phyloP scores from a whole-genome alignment of 2,113 vertebrate species.

The Upupa epops region DNA sequence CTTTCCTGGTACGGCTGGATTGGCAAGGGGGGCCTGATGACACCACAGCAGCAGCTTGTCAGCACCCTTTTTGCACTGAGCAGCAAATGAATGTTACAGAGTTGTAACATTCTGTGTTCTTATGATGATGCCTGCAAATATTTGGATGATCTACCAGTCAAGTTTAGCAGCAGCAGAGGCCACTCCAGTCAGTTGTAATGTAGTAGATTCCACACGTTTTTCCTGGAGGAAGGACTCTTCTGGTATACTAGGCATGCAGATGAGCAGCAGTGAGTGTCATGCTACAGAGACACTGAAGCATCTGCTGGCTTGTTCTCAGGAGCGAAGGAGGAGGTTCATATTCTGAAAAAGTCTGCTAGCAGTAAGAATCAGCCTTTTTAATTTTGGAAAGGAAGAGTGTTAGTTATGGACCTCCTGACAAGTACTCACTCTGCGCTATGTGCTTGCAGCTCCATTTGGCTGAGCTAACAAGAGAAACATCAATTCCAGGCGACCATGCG shows the following conservation, averaged over 20 bases:
- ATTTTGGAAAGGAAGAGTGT: background rate
- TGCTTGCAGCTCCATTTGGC: background rate
- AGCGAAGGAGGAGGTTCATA: background rate
- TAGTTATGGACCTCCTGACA: background rate
- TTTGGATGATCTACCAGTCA: conserved; percentile 6
- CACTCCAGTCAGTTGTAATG: conserved; percentile 21
- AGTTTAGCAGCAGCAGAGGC: conserved; percentile 2
- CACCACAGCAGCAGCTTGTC: background rate
- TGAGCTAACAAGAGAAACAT: background rate
- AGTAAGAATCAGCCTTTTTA: background rate
- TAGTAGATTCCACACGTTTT: conserved; percentile 8
- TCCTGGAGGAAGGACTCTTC: conserved; percentile 23
- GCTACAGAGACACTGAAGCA: background rate
- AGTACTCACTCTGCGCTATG: background rate
- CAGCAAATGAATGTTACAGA: background rate
- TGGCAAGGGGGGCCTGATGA: background rate
- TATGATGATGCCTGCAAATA: background rate
- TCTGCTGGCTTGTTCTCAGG: background rate
- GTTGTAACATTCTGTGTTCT: background rate
- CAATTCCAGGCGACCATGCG: background rate
- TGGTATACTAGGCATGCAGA: background rate
- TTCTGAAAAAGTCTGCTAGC: conserved; percentile 10
- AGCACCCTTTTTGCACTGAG: background rate
- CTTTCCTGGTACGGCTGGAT: background rate
- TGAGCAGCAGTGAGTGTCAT: background rate